Percentiles rank a stretch among this genome's conserved stretches.
phyloP scores from a whole-genome alignment of 2,797 vertebrate species.

The Nasua narica region DNA sequence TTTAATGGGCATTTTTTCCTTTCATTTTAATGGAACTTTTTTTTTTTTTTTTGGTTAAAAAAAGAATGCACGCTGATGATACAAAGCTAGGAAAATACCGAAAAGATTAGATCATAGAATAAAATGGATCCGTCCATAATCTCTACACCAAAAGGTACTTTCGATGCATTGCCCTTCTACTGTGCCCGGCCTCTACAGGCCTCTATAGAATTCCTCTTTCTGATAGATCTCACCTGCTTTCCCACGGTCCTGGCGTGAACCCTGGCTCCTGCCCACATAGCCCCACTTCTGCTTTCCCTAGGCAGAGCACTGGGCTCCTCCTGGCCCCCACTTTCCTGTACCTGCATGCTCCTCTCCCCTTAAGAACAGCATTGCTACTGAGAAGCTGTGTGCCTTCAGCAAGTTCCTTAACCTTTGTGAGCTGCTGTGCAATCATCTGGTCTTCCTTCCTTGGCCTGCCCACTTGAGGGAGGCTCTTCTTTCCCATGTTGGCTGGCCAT shows the following conservation, averaged over 20 bases:
- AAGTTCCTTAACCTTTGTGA: background rate
- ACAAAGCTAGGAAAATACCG: background rate
- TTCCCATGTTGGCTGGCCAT: background rate
- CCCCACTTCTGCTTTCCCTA: background rate
- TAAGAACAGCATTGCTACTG: background rate
- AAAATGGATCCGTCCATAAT: background rate
- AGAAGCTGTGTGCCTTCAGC: background rate
- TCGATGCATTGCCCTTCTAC: no score
- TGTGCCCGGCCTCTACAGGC: background rate
- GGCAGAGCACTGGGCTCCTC: background rate
- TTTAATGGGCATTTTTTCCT: background rate
- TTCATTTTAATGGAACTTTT: background rate
- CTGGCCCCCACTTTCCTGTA: background rate
- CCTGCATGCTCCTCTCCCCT: background rate
- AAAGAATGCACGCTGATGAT: background rate
- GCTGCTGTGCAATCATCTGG: background rate
- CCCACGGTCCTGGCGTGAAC: background rate
- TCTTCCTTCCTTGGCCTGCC: background rate
- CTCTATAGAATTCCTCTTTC: background rate
- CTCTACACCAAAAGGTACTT: background rate
- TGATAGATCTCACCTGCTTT: background rate
- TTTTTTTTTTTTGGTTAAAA: background rate
- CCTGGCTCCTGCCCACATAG: background rate
- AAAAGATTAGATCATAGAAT: background rate
- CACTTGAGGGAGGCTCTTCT: background rate